Percentiles rank a stretch among this genome's conserved stretches.
These are phyloP conservation scores for Drosophila suzukii DNA, from an alignment of 1,140 invertebrate genomes.

Conservation along the genomic window DNA sequence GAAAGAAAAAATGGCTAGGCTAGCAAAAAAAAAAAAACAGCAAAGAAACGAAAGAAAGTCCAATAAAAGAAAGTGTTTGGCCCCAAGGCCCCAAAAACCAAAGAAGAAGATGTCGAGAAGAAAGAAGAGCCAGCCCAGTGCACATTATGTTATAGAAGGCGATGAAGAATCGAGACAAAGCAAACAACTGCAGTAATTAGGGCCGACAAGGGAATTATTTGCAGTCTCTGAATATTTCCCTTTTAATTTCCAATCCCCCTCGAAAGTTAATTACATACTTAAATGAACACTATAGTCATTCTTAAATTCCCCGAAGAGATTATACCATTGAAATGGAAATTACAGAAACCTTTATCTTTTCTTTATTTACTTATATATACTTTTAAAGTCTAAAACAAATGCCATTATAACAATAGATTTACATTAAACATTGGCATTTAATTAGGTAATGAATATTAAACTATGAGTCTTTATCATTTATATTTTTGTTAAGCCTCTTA, in stretches of 20 bases:
- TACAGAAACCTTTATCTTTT: neutral
- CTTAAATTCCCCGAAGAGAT: neutral
- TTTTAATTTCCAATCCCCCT: slow-evolving; percentile 37
- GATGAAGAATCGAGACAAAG: slow-evolving; percentile 37
- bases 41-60: slow-evolving; percentile 66
- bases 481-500: too few relatives aligned
- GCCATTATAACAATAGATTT: neutral
- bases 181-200: slow-evolving; percentile 71
- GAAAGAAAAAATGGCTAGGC: slow-evolving; percentile 25
- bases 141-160: slow-evolving; percentile 53
- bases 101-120: slow-evolving; percentile 20
- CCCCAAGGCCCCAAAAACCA: slow-evolving; percentile 58
- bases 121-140: slow-evolving; percentile 21
- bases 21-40: slow-evolving; percentile 1
- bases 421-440: too few relatives aligned
- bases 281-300: slow-evolving; percentile 40
- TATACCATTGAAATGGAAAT: slow-evolving; percentile 31
- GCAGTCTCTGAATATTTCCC: slow-evolving; percentile 31
- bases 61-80: slow-evolving; percentile 78
- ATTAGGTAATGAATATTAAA: too few relatives aligned
- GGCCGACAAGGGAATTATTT: slow-evolving; percentile 43
- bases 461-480: too few relatives aligned
- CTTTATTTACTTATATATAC: too few relatives aligned
- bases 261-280: slow-evolving; percentile 63
- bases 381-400: neutral